Evolutionary conservation across 2,113 vertebrate genomes (phyloP).

Genomic region (Poeciliopsis retropinna): DNA sequence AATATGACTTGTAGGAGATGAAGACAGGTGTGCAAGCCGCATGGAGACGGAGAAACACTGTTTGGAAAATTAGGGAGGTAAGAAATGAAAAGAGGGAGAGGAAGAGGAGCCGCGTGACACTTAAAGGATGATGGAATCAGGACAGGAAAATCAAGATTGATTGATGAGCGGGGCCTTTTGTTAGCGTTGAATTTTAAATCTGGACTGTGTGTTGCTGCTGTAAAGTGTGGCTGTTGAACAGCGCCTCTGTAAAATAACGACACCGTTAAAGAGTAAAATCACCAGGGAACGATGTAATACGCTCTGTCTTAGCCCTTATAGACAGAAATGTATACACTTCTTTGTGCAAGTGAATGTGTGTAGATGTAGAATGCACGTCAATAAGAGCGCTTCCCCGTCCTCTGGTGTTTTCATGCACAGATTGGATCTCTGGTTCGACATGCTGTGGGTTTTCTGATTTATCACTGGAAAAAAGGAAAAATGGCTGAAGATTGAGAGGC

Average conservation of each 20-base stretch:
- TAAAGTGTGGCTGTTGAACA: conserved; percentile 55
- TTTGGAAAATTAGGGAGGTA: conserved; percentile 25
- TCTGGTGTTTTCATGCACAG: conserved; percentile 41
- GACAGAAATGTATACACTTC: conserved; percentile 22
- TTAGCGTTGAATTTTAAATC: conserved; percentile 35
- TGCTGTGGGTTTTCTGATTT: conserved; percentile 55
- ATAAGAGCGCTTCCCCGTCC: conserved; percentile 39
- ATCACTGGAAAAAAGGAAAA: conserved; percentile 35
- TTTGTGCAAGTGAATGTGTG: conserved; percentile 3
- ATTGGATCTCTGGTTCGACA: conserved; percentile 51
- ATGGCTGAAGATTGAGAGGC: conserved; percentile 6
- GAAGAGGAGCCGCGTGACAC: conserved; percentile 15
- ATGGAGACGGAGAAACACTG: conserved; percentile 19
- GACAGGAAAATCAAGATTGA: conserved; percentile 35
- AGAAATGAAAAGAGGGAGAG: conserved; percentile 8
- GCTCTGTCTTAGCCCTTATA: conserved; percentile 9
- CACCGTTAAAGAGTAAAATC: conserved; percentile 62
- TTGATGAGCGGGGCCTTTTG: conserved; percentile 55
- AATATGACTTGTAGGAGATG: conserved; percentile 23
- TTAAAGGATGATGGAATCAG: conserved; percentile 39
- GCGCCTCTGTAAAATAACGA: conserved; percentile 49
- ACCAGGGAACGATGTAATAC: conserved; percentile 50
- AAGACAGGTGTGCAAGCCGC: conserved; percentile 41
- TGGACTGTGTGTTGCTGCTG: conserved; percentile 35
- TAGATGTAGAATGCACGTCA: conserved; percentile 21